These are phyloP conservation scores for Eristalis tenax DNA, from an alignment of 2,888 invertebrate species.

Conservation along the genomic window DNA sequence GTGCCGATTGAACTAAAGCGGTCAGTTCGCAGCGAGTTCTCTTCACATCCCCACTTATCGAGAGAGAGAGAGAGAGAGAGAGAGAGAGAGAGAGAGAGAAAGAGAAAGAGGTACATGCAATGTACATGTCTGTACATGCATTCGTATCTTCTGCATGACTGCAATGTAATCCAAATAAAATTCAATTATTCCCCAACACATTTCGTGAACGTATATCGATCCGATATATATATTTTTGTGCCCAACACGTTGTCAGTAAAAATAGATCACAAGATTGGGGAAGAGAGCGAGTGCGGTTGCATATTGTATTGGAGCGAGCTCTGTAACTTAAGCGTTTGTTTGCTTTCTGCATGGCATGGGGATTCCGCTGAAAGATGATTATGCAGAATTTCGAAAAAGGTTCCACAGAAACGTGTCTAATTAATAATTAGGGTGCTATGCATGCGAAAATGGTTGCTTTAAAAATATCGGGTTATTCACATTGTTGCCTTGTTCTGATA, in stretches of 20 bases:
- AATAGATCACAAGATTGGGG: conserved; percentile 12
- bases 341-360: not conserved
- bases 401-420: too few species aligned
- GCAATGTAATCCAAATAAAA: conserved; percentile 26
- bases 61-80: too few species aligned
- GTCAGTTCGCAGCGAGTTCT: not conserved
- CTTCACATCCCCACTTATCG: not conserved
- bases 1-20: not conserved
- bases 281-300: not conserved
- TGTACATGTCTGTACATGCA: too few species aligned
- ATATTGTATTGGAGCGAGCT: not conserved
- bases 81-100: too few species aligned
- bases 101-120: not conserved
- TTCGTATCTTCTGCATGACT: not conserved
- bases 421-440: too few species aligned
- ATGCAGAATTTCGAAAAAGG: too few species aligned
- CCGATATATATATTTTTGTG: not conserved
- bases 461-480: too few species aligned
- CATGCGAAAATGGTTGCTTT: too few species aligned
- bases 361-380: too few species aligned
- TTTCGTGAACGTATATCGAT: conserved; percentile 7
- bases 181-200: not conserved
- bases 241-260: conserved; percentile 13
- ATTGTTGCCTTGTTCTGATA: too few species aligned
- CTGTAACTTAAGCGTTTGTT: not conserved